Base-by-base conservation (phyloP, 2,888 invertebrate species). In the Thumatha senex region DNA sequence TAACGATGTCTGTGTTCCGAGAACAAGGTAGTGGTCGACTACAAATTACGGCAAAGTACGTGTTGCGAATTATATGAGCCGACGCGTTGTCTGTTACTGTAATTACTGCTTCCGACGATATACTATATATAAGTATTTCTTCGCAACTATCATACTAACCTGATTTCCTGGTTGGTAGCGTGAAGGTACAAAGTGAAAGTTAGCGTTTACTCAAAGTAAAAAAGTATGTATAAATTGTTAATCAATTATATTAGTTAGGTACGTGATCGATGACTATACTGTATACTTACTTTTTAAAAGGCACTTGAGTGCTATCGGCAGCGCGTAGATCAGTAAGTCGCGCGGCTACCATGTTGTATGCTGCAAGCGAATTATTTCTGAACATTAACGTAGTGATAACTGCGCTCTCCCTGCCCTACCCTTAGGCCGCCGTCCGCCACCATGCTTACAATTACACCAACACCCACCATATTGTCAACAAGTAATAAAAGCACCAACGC, bases 321-420 rank as follows among this genome's bases (percentile, higher is more conserved):
- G 97, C 97, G 92, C 98, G 95, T 80, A 97, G 95, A 92, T 98
- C 98, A 76, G 97, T 97, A 87, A 98, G 96, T 88, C 98, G 95
- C 94, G 98, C 98, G 92, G 98, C 97, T 94, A 98, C 98, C 98
- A 98, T 97, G 94, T 97, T 98, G 95, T 98, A 98, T 93, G 97
- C 98, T 98, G 96, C 92, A 96, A 96, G 90, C 94, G 94, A 91
- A 94, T 94, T 84, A 94, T 94, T 94, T 94, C 94, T 94, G 77
- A 73, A 86, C 79, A 88, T 92, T 87, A 92, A 89, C 81, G 89
- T 78, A 82, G 89, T 85, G 89, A 69, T 78, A 72, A 59, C 54
- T 60, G 60, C 68, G 68, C 61, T 57, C 71, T 58, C 66, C 61
- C 55, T 56, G 46, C 61, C 70, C 63, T 55, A 48, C 70, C 58